Percentiles rank a stretch among this genome's conserved stretches.
phyloP scores from a whole-genome alignment of 2,113 vertebrate species.

The Eudyptes chrysolophus region DNA sequence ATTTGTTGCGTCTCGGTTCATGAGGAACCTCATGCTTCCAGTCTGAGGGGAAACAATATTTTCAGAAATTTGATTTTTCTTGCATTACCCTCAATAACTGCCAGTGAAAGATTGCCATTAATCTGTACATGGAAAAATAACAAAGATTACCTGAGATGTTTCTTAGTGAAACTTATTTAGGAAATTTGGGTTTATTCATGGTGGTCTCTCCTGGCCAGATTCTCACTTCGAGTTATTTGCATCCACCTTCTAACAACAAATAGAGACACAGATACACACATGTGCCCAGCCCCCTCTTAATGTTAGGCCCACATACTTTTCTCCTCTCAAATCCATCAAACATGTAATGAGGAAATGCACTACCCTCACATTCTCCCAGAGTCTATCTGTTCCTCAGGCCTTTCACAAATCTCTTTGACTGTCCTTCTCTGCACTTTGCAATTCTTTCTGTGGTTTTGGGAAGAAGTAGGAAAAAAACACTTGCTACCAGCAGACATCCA shows the following conservation, averaged over 20 bases:
- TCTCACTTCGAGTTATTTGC: background rate
- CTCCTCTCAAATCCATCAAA: background rate
- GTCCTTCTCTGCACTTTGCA: background rate
- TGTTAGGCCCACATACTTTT: background rate
- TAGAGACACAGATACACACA: background rate
- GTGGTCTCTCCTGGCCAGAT: background rate
- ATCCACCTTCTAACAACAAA: background rate
- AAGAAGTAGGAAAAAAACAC: background rate
- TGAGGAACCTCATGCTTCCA: background rate
- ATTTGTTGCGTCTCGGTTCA: background rate
- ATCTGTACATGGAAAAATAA: background rate
- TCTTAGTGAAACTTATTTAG: background rate
- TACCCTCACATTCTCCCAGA: background rate
- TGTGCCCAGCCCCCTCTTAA: background rate
- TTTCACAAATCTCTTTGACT: background rate
- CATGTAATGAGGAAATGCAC: background rate
- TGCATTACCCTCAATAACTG: background rate
- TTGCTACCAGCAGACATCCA: background rate
- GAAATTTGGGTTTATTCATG: background rate
- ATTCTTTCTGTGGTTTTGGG: background rate
- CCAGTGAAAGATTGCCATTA: background rate
- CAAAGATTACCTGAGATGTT: background rate
- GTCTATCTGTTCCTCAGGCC: background rate
- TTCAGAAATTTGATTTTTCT: background rate
- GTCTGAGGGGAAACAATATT: background rate